Percentiles rank a stretch among this genome's conserved stretches.
phyloP scores from a whole-genome alignment of 1,140 invertebrate species.

The Euschistus heros region DNA sequence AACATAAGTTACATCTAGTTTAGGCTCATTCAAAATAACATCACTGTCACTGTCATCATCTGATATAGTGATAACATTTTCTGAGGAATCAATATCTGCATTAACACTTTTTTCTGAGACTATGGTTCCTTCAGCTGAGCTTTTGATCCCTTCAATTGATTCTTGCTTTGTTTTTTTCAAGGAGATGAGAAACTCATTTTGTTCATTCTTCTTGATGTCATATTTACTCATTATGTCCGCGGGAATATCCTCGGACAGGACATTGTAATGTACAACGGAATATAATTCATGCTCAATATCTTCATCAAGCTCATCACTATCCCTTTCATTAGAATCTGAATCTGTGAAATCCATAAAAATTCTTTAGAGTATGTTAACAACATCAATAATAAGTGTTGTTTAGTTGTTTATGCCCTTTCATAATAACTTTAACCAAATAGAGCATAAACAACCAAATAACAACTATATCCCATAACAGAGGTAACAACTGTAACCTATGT shows the following conservation, averaged over 20 bases:
- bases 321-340: not conserved
- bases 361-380: not conserved
- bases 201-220: not conserved
- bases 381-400: not conserved
- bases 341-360: not conserved
- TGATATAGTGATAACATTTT: not conserved
- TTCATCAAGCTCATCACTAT: constrained; percentile 13
- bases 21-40: not conserved
- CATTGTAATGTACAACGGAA: constrained; percentile 25
- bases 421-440: not conserved
- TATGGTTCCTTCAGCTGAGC: not conserved
- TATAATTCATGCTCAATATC: constrained; percentile 24
- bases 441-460: not conserved
- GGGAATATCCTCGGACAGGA: constrained; percentile 23
- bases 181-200: constrained; percentile 1
- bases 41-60: not conserved
- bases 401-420: not conserved
- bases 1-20: not conserved
- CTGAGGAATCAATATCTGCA: not conserved
- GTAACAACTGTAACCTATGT: too few relatives aligned
- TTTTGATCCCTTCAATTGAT: not conserved
- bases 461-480: not conserved
- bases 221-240: constrained; percentile 17
- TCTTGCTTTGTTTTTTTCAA: not conserved
- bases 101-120: not conserved